Evolutionary conservation across 2,113 vertebrate genomes (phyloP), one percentile per base, ranked within the genome.

Genomic region (Semnornis frantzii): DNA sequence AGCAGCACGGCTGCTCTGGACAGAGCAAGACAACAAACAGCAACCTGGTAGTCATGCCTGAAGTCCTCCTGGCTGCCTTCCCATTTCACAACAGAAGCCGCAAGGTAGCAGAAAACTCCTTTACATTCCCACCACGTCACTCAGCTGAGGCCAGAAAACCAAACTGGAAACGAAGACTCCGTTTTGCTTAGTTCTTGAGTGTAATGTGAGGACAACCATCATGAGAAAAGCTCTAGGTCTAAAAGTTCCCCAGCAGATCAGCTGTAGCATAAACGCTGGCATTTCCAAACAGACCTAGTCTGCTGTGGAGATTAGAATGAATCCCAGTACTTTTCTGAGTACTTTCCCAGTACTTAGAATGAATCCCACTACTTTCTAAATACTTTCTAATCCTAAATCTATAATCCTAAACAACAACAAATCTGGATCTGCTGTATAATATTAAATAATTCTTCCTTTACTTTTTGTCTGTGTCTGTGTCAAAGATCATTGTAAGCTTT

Each of bases 381-480:
- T 39, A 39, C 37, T 39, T 39, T 37, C 37, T 37, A 37, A 37
- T n/a, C n/a, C n/a, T n/a, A n/a, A n/a, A n/a, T n/a, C 48, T 90
- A 42, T 95, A 96, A 93, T 91, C 87, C 92, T 83, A 85, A 92
- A 89, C 34, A 89, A 54, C 59, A 90, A 62, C 81, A 93, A 85
- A 92, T 90, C 91, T 87, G 69, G 25, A 64, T 80, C 65, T 85
- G 69, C 69, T 87, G 6, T 89, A 65, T 58, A 71, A 71, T 87
- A 92, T 91, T 94, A 81, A 82, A 69, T 80, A 85, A 85, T 30
- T 78, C 44, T 30, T 34, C 42, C 33, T 6, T 82, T 77, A 50
- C 52, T 91, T 93, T 92, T 81, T 10, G 1, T 82, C 82, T 77
- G n/a, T 80, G 20, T 20, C 48, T 54, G 14, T 71, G 65, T 80